Evolutionary conservation across 2,113 vertebrate species (phyloP).

Genomic region (Xyliphius kryptos): DNA sequence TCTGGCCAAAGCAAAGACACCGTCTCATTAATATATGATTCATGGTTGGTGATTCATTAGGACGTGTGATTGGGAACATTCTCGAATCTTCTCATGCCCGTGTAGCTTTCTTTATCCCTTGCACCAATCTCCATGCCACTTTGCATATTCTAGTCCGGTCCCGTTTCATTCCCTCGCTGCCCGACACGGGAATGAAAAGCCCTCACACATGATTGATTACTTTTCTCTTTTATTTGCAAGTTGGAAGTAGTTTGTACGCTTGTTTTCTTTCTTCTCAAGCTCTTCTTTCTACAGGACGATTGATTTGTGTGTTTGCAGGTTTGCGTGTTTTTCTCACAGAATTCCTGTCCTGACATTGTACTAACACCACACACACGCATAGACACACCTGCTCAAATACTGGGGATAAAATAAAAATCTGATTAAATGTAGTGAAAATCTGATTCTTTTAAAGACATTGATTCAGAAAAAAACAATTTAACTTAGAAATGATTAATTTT

Average conservation of each 20-base stretch:
- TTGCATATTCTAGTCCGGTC: conserved; percentile 87
- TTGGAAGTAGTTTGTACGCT: conserved; percentile 66
- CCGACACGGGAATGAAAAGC: conserved; percentile 67
- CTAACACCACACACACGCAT: conserved; percentile 16
- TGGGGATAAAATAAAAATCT: background rate
- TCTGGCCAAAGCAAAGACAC: conserved; percentile 69
- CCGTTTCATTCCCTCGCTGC: conserved; percentile 70
- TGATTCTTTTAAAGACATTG: no score
- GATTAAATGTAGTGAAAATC: no score
- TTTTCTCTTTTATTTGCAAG: conserved; percentile 82
- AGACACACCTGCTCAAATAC: conserved; percentile 9
- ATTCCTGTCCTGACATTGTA: conserved; percentile 37
- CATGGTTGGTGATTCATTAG: conserved; percentile 83
- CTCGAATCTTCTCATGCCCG: conserved; percentile 54
- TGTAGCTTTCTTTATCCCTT: conserved; percentile 48
- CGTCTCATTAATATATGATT: conserved; percentile 83
- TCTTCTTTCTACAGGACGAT: conserved; percentile 64
- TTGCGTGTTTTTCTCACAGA: conserved; percentile 85
- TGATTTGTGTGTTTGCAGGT: conserved; percentile 77
- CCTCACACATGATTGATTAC: conserved; percentile 83
- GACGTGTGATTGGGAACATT: conserved; percentile 75
- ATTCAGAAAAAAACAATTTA: no score
- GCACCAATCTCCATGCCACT: conserved; percentile 47
- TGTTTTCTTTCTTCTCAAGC: conserved; percentile 22
- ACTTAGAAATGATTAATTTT: no score